Evolutionary conservation across 2,888 invertebrate genomes (phyloP).

Genomic region (Lasioglossum villosulum): DNA sequence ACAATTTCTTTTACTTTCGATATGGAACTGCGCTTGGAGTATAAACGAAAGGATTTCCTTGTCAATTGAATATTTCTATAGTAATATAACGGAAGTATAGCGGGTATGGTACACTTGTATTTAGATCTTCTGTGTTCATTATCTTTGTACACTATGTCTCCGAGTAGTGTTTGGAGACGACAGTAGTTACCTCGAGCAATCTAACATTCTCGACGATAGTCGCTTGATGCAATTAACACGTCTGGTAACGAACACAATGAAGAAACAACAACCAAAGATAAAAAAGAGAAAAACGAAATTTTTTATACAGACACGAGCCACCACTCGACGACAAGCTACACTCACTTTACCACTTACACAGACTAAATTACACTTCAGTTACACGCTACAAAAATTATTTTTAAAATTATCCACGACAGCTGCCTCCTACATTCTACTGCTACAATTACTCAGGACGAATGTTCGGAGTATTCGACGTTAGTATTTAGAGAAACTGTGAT

Average conservation of each 20-base stretch:
- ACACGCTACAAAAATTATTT: background rate
- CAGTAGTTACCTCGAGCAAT: conserved; percentile 31
- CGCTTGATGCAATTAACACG: conserved; percentile 78
- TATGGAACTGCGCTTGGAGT: background rate
- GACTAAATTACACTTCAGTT: background rate
- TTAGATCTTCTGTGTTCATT: background rate
- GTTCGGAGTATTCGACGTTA: conserved; percentile 2
- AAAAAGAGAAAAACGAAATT: background rate
- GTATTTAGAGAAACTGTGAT: background rate
- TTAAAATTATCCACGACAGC: background rate
- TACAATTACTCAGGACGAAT: conserved; percentile 28
- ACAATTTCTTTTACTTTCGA: background rate
- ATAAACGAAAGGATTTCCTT: background rate
- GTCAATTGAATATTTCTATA: background rate
- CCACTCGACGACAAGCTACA: conserved; percentile 24
- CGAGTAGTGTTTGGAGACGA: conserved; percentile 31
- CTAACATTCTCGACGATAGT: conserved; percentile 44
- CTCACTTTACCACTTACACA: background rate
- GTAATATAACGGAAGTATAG: background rate
- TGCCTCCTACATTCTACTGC: conserved; percentile 7
- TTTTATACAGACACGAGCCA: conserved; percentile 12
- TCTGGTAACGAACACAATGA: conserved; percentile 62
- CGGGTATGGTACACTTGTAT: background rate
- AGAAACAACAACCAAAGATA: background rate
- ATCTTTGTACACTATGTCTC: background rate